A percentile compares a stretch with the other conserved stretches of the same genome.
Evolutionary conservation across 2,888 invertebrate species (phyloP).

Genomic region (Meganola albula): DNA sequence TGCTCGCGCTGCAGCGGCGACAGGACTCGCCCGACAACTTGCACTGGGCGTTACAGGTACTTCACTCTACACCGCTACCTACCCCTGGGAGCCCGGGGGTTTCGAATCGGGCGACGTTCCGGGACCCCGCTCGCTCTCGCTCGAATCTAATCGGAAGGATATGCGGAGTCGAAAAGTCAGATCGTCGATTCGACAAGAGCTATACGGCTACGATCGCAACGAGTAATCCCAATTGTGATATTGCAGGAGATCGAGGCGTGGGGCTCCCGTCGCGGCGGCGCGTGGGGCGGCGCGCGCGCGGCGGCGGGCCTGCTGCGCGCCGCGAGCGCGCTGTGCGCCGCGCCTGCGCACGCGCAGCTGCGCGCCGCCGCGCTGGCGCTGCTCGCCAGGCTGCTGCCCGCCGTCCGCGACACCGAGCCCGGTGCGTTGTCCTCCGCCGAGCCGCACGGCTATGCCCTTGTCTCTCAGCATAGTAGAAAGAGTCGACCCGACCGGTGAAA

Average conservation of each 20-base stretch:
- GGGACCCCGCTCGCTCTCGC: too few species aligned
- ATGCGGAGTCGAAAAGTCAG: too few species aligned
- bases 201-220: too few species aligned
- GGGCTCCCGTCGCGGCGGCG: slow-evolving; percentile 64
- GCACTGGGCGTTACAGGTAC: slow-evolving; percentile 50
- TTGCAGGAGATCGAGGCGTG: slow-evolving; percentile 68
- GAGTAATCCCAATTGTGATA: too few species aligned
- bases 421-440: neutral
- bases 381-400: slow-evolving; percentile 71
- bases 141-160: too few species aligned
- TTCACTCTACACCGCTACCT: too few species aligned
- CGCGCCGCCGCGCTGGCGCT: slow-evolving; percentile 83
- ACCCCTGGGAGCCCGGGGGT: too few species aligned
- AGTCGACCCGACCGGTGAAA: too few species aligned
- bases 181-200: too few species aligned
- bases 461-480: too few species aligned
- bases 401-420: slow-evolving; percentile 39
- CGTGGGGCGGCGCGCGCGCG: slow-evolving; percentile 55
- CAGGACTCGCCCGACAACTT: slow-evolving; percentile 46
- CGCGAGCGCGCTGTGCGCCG: slow-evolving; percentile 64
- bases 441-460: too few species aligned
- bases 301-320: slow-evolving; percentile 63
- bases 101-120: too few species aligned
- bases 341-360: slow-evolving; percentile 70
- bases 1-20: slow-evolving; percentile 52